Evolutionary conservation across 2,888 invertebrate species (phyloP).

Genomic region (Tortrix viridana): DNA sequence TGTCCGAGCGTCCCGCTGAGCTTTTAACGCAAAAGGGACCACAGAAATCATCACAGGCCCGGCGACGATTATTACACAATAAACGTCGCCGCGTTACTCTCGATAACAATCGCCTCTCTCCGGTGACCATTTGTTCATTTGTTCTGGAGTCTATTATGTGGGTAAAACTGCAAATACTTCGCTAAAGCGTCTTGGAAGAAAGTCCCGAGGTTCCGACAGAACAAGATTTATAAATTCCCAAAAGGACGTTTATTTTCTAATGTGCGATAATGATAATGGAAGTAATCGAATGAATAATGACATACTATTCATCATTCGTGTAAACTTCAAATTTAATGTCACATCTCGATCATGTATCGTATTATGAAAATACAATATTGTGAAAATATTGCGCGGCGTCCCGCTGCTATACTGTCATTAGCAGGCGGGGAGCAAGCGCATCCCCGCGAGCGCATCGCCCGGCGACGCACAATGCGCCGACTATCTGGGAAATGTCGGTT

Average conservation of each 20-base stretch:
- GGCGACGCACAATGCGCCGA: slow-evolving; percentile 69
- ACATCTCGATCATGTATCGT: slow-evolving; percentile 56
- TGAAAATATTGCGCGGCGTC: slow-evolving; percentile 73
- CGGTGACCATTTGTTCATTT: slow-evolving; percentile 38
- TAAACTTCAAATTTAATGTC: slow-evolving; percentile 52
- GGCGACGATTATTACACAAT: slow-evolving; percentile 46
- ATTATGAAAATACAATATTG: slow-evolving; percentile 71
- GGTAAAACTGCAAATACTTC: slow-evolving; percentile 19
- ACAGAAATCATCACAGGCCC: slow-evolving; percentile 45
- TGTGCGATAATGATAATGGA: slow-evolving; percentile 24
- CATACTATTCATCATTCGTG: slow-evolving; percentile 53
- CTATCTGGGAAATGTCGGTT: slow-evolving; percentile 83
- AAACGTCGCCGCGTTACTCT: slow-evolving; percentile 41
- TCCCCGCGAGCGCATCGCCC: slow-evolving; percentile 70
- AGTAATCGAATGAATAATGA: slow-evolving; percentile 43
- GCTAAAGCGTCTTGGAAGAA: slow-evolving; percentile 12
- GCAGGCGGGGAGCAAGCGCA: slow-evolving; percentile 65
- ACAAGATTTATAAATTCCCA: slow-evolving; percentile 1
- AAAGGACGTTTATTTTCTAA: slow-evolving; percentile 10
- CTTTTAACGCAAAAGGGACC: slow-evolving; percentile 55
- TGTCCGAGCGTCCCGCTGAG: slow-evolving; percentile 64
- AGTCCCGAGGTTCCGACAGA: slow-evolving; percentile 6
- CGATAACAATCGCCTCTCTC: slow-evolving; percentile 37
- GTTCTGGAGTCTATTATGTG: slow-evolving; percentile 19
- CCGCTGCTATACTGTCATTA: slow-evolving; percentile 81